Evolutionary conservation across 1,140 invertebrate genomes (phyloP).

Genomic region (Lutraria rhynchaena): DNA sequence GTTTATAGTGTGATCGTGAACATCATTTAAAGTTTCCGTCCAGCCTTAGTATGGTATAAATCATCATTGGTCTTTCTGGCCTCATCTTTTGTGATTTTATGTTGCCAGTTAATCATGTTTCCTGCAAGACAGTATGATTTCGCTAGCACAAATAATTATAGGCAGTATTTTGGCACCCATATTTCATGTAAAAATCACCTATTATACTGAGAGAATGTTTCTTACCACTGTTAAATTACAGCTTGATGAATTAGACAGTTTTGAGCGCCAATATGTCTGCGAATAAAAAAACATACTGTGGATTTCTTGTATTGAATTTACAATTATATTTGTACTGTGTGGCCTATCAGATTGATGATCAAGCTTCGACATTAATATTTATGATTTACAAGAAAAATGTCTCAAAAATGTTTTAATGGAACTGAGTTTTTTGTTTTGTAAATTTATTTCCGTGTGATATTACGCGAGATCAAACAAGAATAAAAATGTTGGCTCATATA

Average conservation of each 20-base stretch:
- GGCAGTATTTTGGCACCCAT: conserved; percentile 47
- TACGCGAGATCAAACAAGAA: too few species aligned
- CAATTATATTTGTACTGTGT: too few species aligned
- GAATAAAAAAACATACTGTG: neutral
- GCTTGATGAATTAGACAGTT: conserved; percentile 40
- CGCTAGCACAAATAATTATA: conserved; percentile 55
- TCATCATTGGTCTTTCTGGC: conserved; percentile 51
- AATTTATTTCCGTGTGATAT: too few species aligned
- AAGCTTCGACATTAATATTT: too few species aligned
- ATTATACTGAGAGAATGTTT: conserved; percentile 36
- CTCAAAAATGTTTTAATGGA: too few species aligned
- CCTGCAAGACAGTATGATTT: conserved; percentile 44
- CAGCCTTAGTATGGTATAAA: conserved; percentile 26
- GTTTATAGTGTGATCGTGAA: conserved; percentile 49
- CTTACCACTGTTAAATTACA: conserved; percentile 35
- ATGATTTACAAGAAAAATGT: too few species aligned
- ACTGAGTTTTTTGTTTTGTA: too few species aligned
- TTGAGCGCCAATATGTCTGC: conserved; percentile 28
- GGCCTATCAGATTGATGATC: too few species aligned
- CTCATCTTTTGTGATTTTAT: conserved; percentile 36
- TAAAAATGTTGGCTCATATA: too few species aligned
- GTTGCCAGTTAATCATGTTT: conserved; percentile 40
- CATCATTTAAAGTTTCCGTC: conserved; percentile 52
- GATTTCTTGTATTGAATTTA: neutral
- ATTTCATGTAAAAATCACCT: conserved; percentile 52